Evolutionary conservation across 2,797 vertebrate species (phyloP), one percentile per base, ranked within the genome.

Genomic region (Phrynocephalus forsythii): DNA sequence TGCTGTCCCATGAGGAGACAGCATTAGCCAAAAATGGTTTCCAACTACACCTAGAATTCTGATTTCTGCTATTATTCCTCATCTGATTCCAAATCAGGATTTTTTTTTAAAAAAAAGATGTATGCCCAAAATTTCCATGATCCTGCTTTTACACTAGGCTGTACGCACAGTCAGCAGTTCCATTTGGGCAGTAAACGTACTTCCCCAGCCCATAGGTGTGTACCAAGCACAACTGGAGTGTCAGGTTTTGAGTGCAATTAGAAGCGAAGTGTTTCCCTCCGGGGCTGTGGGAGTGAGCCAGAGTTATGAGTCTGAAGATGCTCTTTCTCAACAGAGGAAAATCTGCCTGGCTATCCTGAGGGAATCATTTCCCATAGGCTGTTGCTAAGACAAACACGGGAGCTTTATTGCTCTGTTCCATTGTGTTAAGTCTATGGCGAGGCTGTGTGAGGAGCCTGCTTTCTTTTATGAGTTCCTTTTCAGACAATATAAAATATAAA

Each of bases 221-320:
- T n/a, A 44, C 10, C 9, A 78, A 76, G 4, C 0, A 0, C 26
- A 0, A 0, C 75, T 68, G 83, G 0, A 0, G 0, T 48, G 33
- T 63, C 67, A 24, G 3, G 30, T 87, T 91, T 91, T 83, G 90
- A 91, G 76, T 0, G 0, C 63, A 79, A n/a, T 75, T 50, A 8
- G 1, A 66, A 87, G 50, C 33, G 56, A 80, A 33, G 20, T 76
- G 4, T 86, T 4, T 0, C 26, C 33, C 48, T 44, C 1, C 26
- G 50, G 79, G 48, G 24, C 69, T 63, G 22, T 76, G 48, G 63
- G 15, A 2, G 30, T 30, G 0, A 87, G 67, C 84, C 77, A 82
- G 38, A 88, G 38, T n/a, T 75, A 50, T 6, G 78, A 79, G 82
- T 90, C n/a, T 73, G 38, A 24, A 60, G 50, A 33, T 87, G 71